A percentile compares a stretch with the other conserved stretches of the same genome.
phyloP scores from a whole-genome alignment of 2,113 vertebrate genomes.

The Eulemur macaco region DNA sequence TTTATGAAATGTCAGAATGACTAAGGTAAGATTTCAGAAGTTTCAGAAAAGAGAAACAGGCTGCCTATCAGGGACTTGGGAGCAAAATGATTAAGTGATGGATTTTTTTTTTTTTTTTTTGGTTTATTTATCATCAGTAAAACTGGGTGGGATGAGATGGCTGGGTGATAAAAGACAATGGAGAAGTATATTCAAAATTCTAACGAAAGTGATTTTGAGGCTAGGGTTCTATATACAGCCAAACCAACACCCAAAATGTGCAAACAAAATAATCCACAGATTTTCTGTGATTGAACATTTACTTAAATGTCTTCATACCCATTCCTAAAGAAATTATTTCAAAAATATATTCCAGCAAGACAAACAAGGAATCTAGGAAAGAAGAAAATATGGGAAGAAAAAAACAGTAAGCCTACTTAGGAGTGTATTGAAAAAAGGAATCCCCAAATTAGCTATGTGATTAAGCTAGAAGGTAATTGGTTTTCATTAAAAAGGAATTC shows the following conservation, averaged over 20 bases:
- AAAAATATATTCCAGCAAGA: neutral
- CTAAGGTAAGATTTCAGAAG: neutral
- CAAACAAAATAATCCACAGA: slow-evolving; percentile 1
- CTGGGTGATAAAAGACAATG: neutral
- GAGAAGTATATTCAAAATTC: neutral
- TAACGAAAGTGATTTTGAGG: slow-evolving; percentile 21
- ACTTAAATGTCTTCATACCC: neutral
- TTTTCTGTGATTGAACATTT: neutral
- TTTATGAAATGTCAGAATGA: neutral
- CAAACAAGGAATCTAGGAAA: neutral
- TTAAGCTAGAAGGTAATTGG: neutral
- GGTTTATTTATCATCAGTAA: neutral
- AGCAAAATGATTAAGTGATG: neutral
- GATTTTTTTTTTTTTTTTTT: neutral
- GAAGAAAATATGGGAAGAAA: neutral
- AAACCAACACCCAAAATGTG: slow-evolving; percentile 1
- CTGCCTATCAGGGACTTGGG: neutral
- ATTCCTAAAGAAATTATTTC: neutral
- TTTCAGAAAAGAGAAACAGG: neutral
- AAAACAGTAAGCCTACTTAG: neutral
- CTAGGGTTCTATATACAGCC: neutral
- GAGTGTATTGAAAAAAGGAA: neutral
- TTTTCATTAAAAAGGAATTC: slow-evolving; percentile 6
- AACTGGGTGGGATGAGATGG: neutral
- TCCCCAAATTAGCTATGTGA: neutral